Conservation (phyloP, 2,888 invertebrate genomes). For the Stegophylla sp. region DNA sequence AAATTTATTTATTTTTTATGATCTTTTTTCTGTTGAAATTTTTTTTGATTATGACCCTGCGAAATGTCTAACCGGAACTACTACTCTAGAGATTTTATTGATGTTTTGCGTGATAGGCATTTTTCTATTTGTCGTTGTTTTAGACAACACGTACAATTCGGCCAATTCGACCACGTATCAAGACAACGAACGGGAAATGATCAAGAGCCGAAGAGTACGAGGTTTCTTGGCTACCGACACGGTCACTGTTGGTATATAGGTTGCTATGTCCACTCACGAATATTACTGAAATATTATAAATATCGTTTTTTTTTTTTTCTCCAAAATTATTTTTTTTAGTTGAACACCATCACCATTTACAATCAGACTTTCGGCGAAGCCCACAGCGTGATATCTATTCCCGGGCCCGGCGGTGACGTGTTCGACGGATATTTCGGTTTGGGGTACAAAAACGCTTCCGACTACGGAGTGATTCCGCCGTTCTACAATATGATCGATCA, state of each 20-base stretch:
- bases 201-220: conserved; percentile 91
- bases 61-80: conserved; percentile 3
- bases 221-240: conserved; percentile 93
- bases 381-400: conserved; percentile 67
- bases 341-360: conserved; percentile 77
- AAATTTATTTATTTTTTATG: too few species aligned
- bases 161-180: conserved; percentile 80
- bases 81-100: too few species aligned
- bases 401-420: conserved; percentile 97
- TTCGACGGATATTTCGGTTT: conserved; percentile 98
- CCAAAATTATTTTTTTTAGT: conserved; percentile 67
- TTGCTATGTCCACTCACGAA: not conserved
- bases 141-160: conserved; percentile 96
- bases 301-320: too few species aligned
- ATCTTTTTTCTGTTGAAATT: too few species aligned
- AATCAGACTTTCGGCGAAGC: conserved; percentile 96
- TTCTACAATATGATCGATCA: conserved; percentile 92
- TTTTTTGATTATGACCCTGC: too few species aligned
- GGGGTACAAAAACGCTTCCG: conserved; percentile 87
- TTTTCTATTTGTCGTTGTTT: conserved; percentile 64
- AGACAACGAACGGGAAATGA: conserved; percentile 90
- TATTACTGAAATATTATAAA: not conserved
- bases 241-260: conserved; percentile 75
- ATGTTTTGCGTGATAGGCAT: too few species aligned
- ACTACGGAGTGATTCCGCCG: conserved; percentile 88